Base-by-base conservation (phyloP, 2,888 invertebrate species). In the Archips xylosteana region DNA sequence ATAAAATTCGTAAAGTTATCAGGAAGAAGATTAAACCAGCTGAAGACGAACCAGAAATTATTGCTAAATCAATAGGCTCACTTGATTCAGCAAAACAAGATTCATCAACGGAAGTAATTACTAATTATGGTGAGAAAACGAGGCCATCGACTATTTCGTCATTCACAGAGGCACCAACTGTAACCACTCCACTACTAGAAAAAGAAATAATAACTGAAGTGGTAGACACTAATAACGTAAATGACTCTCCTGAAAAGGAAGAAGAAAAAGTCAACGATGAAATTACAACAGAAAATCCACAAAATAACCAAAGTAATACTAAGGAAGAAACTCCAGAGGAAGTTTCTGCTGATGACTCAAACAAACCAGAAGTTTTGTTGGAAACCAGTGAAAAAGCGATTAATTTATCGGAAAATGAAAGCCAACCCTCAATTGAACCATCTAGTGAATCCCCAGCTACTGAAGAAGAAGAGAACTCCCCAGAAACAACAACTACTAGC, bases 71-170 rank as follows among this genome's bases (percentile, higher is more conserved):
- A 13, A 75, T 87, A 61, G 83, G 79, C 47, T 84, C 86, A n/a
- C 42, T 88, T 0, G 88, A 87, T 63, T 75, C 81, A 65, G 82
- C 81, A 4, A 81, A 83, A 6, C 83, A 80, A 67, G 83, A 85
- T 42, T 77, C 82, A 45, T 82, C 82, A n/a, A 85, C 86, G 45
- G 84, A 87, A 79, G 75, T 80, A 71, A 76, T 84, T 34, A 78
- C 85, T 36, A 93, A 92, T 78, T 94, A 93, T 77, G 94, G 94
- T n/a, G 93, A 94, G 80, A 91, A 87, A 80, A 85, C 85, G 15
- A 84, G 78, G 74, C 79, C 80, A 10, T 80, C 82, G n/a, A 47
- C 78, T 54, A 80, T 82, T 36, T 78, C 78, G 72, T 67, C 79
- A 13, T 77, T 84, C 10, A 74, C 75, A 23, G 75, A 70, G 54